These are phyloP conservation scores for western clawed frog (Xenopus tropicalis) DNA, from an alignment of 2,113 vertebrate species.

Conservation along the genomic window DNA sequence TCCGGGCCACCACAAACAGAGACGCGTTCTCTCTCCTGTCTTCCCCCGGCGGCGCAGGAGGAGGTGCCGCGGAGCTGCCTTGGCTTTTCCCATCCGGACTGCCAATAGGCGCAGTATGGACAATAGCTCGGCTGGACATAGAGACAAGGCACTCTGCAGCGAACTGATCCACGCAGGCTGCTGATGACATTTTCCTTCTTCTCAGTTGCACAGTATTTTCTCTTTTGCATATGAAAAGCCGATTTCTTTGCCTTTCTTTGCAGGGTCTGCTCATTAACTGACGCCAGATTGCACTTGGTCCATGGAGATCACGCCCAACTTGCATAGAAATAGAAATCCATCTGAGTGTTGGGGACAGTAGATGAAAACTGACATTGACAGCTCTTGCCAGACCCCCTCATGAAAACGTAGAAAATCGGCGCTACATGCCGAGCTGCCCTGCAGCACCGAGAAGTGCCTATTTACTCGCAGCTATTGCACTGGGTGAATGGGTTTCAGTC, in stretches of 20 bases:
- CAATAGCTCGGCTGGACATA: conserved; percentile 87
- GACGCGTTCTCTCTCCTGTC: conserved; percentile 83
- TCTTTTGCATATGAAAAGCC: conserved; percentile 2
- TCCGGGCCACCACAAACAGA: conserved; percentile 88
- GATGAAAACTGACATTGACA: conserved; percentile 42
- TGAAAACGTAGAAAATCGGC: conserved; percentile 17
- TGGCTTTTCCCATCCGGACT: conserved; percentile 63
- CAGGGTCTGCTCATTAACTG: conserved; percentile 46
- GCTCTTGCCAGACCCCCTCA: conserved; percentile 29
- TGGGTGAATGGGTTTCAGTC: conserved; percentile 55
- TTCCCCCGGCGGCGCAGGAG: conserved; percentile 59
- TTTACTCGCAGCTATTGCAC: conserved; percentile 54
- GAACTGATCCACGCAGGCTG: conserved; percentile 84
- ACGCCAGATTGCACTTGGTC: conserved; percentile 55
- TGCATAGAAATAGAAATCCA: conserved; percentile 48
- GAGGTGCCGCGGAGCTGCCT: conserved; percentile 28
- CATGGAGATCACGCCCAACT: conserved; percentile 52
- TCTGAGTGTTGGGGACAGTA: conserved; percentile 37
- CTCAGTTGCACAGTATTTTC: conserved; percentile 25
- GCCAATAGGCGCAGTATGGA: conserved; percentile 57
- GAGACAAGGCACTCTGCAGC: conserved; percentile 98
- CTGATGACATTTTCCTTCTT: conserved; percentile 69
- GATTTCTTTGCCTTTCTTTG: conserved; percentile 10
- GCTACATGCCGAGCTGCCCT: conserved; percentile 51
- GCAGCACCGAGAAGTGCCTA: conserved; percentile 52